Evolutionary conservation across 2,888 invertebrate genomes (phyloP), one percentile per base, ranked within the genome.

Genomic region (Caradrina clavipalpis): DNA sequence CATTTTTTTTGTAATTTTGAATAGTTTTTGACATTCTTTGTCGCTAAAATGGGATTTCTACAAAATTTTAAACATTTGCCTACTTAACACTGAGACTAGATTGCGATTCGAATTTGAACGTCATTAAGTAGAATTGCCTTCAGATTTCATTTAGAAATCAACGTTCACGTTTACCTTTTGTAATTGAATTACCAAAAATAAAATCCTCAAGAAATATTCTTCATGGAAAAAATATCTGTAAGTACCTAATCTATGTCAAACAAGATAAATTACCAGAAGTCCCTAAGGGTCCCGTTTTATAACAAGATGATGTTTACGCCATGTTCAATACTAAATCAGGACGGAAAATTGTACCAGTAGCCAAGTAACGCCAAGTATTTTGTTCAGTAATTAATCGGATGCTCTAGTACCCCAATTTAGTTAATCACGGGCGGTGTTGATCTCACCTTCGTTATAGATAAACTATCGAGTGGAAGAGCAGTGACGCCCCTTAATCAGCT

Each of bases 371-470:
- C 59, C 45, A n/a, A 69, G 61, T 73, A 58, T 59, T 70, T 66
- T n/a, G 54, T 54, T 47, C 49, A 56, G 60, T 78, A 74, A 74
- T 83, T 62, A 69, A 73, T 65, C 53, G 17, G 60, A 17, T 62
- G 35, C 61, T 66, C 39, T 13, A 42, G 54, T 22, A 54, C 31
- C 56, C 19, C n/a, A 31, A 45, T 62, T 54, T 70, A 68, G 78
- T 83, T 69, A 73, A 78, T 74, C 69, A 71, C 21, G 54, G 59
- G 0, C 26, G 39, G 45, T 57, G 58, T 66, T 69, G 49, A 63
- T 59, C 70, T 50, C 58, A 67, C 64, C 71, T 74, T 69, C 39
- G 51, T 68, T 72, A 56, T 42, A 31, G 61, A 50, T 15, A 63
- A 39, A 56, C 50, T 69, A 58, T 22, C 47, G 15, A 22, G 22